Evolutionary conservation across 2,888 invertebrate genomes (phyloP).

Genomic region (Chromoteleia sp.): DNA sequence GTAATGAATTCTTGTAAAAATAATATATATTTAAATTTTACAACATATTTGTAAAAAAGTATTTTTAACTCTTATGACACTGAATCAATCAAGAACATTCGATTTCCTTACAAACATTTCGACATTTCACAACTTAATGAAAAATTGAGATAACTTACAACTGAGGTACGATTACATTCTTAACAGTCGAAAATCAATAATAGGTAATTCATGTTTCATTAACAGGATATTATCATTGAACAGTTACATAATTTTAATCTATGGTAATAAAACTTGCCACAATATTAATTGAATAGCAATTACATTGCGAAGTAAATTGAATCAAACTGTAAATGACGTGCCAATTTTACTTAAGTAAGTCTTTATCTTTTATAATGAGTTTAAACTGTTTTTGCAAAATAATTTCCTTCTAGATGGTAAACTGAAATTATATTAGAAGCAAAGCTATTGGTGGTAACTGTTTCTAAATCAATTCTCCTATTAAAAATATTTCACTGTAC

Average conservation of each 20-base stretch:
- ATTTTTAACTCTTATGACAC: neutral
- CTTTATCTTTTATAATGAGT: too few species aligned
- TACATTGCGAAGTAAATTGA: constrained; percentile 23
- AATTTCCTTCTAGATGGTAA: too few species aligned
- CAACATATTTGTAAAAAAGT: neutral
- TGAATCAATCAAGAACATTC: constrained; percentile 3
- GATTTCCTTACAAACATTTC: constrained; percentile 30
- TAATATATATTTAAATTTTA: neutral
- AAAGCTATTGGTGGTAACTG: too few species aligned
- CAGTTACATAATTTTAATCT: constrained; percentile 38
- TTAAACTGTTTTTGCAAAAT: too few species aligned
- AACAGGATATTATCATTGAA: constrained; percentile 34
- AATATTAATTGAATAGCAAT: constrained; percentile 35
- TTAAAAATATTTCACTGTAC: too few species aligned
- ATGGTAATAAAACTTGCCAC: constrained; percentile 19
- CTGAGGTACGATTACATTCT: constrained; percentile 10
- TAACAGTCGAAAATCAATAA: constrained; percentile 34
- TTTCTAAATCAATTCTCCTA: too few species aligned
- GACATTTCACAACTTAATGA: constrained; percentile 36
- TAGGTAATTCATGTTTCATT: constrained; percentile 15
- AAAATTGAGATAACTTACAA: constrained; percentile 34
- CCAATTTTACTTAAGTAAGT: too few species aligned
- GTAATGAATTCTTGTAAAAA: neutral
- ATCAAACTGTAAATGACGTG: constrained; percentile 7
- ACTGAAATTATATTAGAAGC: too few species aligned